Conservation (phyloP, 2,888 invertebrate genomes). For the Drosophila atroscutellata region DNA sequence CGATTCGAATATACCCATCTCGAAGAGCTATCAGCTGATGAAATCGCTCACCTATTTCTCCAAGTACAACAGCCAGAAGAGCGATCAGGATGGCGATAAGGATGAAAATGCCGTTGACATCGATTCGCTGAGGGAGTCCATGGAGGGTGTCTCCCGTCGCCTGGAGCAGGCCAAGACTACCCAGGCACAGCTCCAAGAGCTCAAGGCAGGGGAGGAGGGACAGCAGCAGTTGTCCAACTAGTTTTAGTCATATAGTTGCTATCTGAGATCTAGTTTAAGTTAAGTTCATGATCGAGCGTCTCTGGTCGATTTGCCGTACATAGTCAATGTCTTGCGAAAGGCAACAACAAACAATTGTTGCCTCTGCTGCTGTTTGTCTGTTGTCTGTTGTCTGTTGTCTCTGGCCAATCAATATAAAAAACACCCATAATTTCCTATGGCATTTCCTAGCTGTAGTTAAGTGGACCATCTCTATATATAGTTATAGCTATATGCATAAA, state of each 20-base stretch:
- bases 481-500: neutral
- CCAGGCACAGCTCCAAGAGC: constrained; percentile 30
- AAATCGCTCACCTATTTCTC: constrained; percentile 95
- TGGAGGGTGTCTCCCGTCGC: constrained; percentile 71
- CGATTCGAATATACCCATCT: constrained; percentile 95
- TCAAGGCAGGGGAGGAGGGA: neutral
- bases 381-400: constrained; percentile 30
- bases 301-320: constrained; percentile 74
- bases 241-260: constrained; percentile 54
- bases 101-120: constrained; percentile 76
- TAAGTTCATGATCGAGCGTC: constrained; percentile 71
- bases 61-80: constrained; percentile 88
- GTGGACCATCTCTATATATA: constrained; percentile 57
- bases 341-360: constrained; percentile 47
- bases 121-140: constrained; percentile 77
- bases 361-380: constrained; percentile 39
- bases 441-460: constrained; percentile 60
- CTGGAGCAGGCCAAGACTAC: constrained; percentile 58
- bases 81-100: constrained; percentile 64
- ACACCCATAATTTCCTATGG: constrained; percentile 39
- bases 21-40: constrained; percentile 96
- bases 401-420: constrained; percentile 52
- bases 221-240: constrained; percentile 61
- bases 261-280: constrained; percentile 77
- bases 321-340: constrained; percentile 74